phyloP scores from a whole-genome alignment of 2,888 invertebrate genomes.

The Xestobium rufovillosum region DNA sequence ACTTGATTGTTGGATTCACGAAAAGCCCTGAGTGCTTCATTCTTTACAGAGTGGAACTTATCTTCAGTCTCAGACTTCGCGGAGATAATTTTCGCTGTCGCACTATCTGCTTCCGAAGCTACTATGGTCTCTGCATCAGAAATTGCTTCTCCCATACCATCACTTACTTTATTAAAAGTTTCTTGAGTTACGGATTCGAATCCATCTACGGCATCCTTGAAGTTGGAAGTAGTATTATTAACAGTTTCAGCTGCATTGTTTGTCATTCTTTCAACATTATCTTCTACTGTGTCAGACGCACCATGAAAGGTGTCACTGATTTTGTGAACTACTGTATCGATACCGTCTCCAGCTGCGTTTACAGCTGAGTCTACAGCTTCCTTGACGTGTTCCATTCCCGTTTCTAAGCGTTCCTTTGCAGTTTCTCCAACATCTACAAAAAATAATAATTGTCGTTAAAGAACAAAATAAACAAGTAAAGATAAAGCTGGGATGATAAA shows the following conservation, averaged over 20 bases:
- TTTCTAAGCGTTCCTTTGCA: conserved; percentile 32
- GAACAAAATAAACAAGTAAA: no score
- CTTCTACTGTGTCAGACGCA: conserved; percentile 28
- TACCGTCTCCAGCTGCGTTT: conserved; percentile 34
- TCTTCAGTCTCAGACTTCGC: background rate
- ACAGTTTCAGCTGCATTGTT: conserved; percentile 36
- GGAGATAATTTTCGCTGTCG: conserved; percentile 11
- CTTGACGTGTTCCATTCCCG: conserved; percentile 37
- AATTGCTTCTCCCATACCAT: conserved; percentile 32
- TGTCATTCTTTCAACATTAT: conserved; percentile 14
- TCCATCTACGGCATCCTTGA: conserved; percentile 24
- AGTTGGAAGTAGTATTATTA: conserved; percentile 24
- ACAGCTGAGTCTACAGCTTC: conserved; percentile 35
- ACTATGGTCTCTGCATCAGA: conserved; percentile 38
- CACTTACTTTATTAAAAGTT: conserved; percentile 26
- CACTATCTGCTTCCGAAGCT: conserved; percentile 31
- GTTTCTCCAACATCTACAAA: conserved; percentile 35
- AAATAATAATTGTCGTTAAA: no score
- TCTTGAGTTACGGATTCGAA: conserved; percentile 30
- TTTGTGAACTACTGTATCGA: conserved; percentile 35
- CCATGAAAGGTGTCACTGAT: conserved; percentile 35
- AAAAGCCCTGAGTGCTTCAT: no score
- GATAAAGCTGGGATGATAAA: no score
- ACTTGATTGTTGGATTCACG: background rate
- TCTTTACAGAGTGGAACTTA: background rate